These are phyloP conservation scores for Bombylius major DNA, from an alignment of 2,888 invertebrate species.

Conservation along the genomic window DNA sequence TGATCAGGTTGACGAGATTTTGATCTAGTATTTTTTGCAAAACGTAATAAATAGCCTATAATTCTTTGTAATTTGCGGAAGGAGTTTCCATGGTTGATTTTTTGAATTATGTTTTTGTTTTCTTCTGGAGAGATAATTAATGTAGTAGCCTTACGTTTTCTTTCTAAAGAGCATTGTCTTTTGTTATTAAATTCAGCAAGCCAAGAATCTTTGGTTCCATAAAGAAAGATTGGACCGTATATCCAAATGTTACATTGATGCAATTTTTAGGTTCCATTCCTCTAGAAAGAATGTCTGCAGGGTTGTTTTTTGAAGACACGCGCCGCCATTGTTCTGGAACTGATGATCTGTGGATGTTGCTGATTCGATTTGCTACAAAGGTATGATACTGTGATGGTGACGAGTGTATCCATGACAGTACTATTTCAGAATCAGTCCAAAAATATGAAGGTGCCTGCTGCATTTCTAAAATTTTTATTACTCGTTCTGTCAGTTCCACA, in stretches of 20 bases:
- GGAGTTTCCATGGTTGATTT: too few relatives aligned
- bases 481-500: neutral
- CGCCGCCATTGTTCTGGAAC: slow-evolving; percentile 8
- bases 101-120: too few relatives aligned
- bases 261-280: slow-evolving; percentile 9
- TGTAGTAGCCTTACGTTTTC: too few relatives aligned
- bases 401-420: neutral
- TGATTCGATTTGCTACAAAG: slow-evolving; percentile 14
- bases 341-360: slow-evolving; percentile 7
- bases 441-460: neutral
- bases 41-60: too few relatives aligned
- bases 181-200: too few relatives aligned
- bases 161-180: too few relatives aligned
- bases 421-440: neutral
- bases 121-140: too few relatives aligned
- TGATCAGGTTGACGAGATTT: too few relatives aligned
- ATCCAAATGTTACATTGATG: slow-evolving; percentile 10
- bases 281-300: slow-evolving; percentile 13
- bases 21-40: too few relatives aligned
- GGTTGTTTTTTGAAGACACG: slow-evolving; percentile 8
- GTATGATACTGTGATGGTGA: neutral
- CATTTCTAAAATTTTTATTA: neutral
- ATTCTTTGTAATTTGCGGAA: too few relatives aligned
- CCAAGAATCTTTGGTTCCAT: neutral
- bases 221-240: slow-evolving; percentile 10